phyloP scores from a whole-genome alignment of 2,888 invertebrate genomes.

The Eristalis pertinax region DNA sequence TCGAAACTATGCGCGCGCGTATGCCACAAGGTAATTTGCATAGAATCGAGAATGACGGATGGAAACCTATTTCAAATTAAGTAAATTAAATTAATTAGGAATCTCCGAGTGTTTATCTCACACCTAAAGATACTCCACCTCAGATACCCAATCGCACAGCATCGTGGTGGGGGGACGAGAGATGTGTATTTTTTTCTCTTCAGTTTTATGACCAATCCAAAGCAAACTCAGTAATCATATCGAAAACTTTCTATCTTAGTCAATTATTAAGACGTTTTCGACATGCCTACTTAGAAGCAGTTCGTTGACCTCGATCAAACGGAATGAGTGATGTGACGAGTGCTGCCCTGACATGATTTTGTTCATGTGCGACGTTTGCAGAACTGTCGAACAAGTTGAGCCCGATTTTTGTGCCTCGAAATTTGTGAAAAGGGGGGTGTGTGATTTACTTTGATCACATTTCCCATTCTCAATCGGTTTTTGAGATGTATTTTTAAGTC shows the following conservation, averaged over 20 bases:
- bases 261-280: slow-evolving; percentile 22
- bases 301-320: slow-evolving; percentile 21
- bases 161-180: background rate
- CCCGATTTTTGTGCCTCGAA: background rate
- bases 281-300: slow-evolving; percentile 24
- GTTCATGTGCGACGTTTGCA: background rate
- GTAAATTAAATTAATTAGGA: slow-evolving; percentile 24
- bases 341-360: background rate
- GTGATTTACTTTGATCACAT: background rate
- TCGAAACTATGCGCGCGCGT: slow-evolving; percentile 1
- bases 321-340: background rate
- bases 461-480: background rate
- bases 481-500: background rate
- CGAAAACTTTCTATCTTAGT: slow-evolving; percentile 34
- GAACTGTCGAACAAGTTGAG: background rate
- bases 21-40: slow-evolving; percentile 26
- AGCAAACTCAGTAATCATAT: slow-evolving; percentile 2
- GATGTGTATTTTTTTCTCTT: slow-evolving; percentile 2
- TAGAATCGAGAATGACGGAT: slow-evolving; percentile 24
- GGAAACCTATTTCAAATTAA: slow-evolving; percentile 20
- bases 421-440: background rate
- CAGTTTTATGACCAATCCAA: slow-evolving; percentile 6
- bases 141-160: background rate
- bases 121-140: background rate
- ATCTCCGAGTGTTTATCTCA: slow-evolving; percentile 15